Base-by-base conservation (phyloP, 2,888 invertebrate species). In the Onchidella celtica region DNA sequence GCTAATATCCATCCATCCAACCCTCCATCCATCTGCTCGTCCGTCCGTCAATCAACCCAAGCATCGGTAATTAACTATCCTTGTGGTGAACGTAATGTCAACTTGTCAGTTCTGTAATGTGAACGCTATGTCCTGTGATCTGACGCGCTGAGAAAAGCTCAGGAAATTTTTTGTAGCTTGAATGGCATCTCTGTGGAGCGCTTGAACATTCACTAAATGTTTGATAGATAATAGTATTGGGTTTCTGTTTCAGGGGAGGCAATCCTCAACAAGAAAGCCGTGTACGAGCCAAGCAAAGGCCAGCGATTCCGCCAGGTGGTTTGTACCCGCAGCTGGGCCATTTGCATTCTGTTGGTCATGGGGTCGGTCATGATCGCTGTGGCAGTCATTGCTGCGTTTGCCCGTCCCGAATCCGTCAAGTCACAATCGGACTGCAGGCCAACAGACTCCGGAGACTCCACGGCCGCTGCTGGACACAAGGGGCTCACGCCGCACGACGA, bases 351-450 rank as follows among this genome's bases (percentile, higher is more conserved):
- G n/a, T 86, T 88, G 9, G 32, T 86, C 21, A 83, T 89, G 21
- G 88, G 89, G 17, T 38, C 91, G 11, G 83, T 90, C 57, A 85
- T 93, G 55, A 79, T 93, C 3, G 78, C 89, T 24, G 96, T 97
- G 79, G 97, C 98, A 63, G 95, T 98, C 85, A 95, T 98, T 86
- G 96, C 97, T 84, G 97, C 98, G 80, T 97, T 97, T 92, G 97
- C 97, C 77, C 96, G 97, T 86, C 97, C 97, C n/a, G 74, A 70
- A 29, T 57, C 84, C 29, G 34, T 32, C 6, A 61, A 36, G n/a
- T 59, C 38, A 27, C 2, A 27, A 36, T 85, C 80, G 79, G 55
- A 47, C 47, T 40, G 40, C 27, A 4, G 38, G 24, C 1, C 9
- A 21, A 14, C 59, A 14, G 38, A 24, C 34, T 34, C 27, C 34